phyloP scores from a whole-genome alignment of 2,113 vertebrate genomes.

The Nycticorax nycticorax region DNA sequence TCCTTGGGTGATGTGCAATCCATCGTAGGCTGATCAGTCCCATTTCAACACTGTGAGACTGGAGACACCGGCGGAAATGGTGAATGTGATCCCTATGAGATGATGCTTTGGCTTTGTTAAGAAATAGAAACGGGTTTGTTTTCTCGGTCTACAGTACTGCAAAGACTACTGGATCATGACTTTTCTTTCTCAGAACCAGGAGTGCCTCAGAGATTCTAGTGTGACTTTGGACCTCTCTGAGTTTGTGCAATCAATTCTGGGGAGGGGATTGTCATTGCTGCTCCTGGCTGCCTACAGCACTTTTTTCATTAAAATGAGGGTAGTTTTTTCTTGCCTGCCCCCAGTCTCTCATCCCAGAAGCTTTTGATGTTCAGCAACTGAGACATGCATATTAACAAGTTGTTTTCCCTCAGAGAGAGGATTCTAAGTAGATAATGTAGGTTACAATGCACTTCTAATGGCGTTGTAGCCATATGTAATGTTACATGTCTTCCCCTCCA shows the following conservation, averaged over 20 bases:
- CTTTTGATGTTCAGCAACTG: slow-evolving; percentile 59
- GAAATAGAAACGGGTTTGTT: slow-evolving; percentile 81
- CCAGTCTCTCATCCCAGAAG: slow-evolving; percentile 44
- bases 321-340: slow-evolving; percentile 53
- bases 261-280: slow-evolving; percentile 59
- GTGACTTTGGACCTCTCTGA: slow-evolving; percentile 80
- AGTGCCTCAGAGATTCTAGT: slow-evolving; percentile 82
- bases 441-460: slow-evolving; percentile 74
- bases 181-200: slow-evolving; percentile 78
- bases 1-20: slow-evolving; percentile 94
- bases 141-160: slow-evolving; percentile 74
- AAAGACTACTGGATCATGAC: slow-evolving; percentile 78
- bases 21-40: slow-evolving; percentile 80
- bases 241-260: slow-evolving; percentile 75
- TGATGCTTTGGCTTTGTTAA: slow-evolving; percentile 74
- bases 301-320: slow-evolving; percentile 72
- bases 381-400: slow-evolving; percentile 64
- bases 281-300: slow-evolving; percentile 72
- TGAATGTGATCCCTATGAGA: slow-evolving; percentile 82
- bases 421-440: slow-evolving; percentile 57
- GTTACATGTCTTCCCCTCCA: slow-evolving; percentile 75
- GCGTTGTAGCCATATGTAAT: slow-evolving; percentile 69
- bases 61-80: slow-evolving; percentile 74
- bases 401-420: slow-evolving; percentile 52
- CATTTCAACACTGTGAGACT: slow-evolving; percentile 84